Evolutionary conservation across 2,797 vertebrate species (phyloP).

Genomic region (Novumbra hubbsi): DNA sequence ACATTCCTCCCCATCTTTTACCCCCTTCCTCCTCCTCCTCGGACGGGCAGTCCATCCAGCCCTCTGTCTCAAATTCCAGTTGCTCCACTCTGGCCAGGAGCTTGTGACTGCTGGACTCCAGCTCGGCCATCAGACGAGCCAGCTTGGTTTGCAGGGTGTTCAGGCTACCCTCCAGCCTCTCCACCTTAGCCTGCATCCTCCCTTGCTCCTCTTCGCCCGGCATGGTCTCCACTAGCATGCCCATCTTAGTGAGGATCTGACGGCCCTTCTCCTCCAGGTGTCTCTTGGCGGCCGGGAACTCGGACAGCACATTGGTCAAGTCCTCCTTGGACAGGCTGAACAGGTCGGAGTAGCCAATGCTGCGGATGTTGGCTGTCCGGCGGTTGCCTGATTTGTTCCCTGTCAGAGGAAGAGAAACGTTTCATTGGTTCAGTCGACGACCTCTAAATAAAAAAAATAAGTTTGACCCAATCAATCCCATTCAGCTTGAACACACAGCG

Average conservation of each 20-base stretch:
- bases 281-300: constrained; percentile 85
- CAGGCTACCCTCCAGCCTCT: constrained; percentile 79
- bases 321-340: constrained; percentile 94
- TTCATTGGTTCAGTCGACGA: no score
- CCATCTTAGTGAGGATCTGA: constrained; percentile 88
- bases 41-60: constrained; percentile 19
- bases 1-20: constrained; percentile 12
- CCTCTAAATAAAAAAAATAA: no score
- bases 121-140: constrained; percentile 79
- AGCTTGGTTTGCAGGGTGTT: constrained; percentile 80
- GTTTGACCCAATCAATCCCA: no score
- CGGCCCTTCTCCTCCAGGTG: constrained; percentile 88
- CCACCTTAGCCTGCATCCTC: constrained; percentile 66
- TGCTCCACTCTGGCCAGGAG: constrained; percentile 67
- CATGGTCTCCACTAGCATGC: constrained; percentile 72
- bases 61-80: constrained; percentile 60
- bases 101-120: constrained; percentile 68
- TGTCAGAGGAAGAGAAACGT: constrained; percentile 41
- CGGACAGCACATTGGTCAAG: constrained; percentile 80
- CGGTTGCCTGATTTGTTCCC: constrained; percentile 91
- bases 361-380: constrained; percentile 90
- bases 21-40: constrained; percentile 12
- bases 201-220: constrained; percentile 50
- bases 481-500: no score
- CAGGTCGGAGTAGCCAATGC: constrained; percentile 90